Base-by-base conservation (phyloP, 2,113 vertebrate species). In the Sceloporus undulatus region DNA sequence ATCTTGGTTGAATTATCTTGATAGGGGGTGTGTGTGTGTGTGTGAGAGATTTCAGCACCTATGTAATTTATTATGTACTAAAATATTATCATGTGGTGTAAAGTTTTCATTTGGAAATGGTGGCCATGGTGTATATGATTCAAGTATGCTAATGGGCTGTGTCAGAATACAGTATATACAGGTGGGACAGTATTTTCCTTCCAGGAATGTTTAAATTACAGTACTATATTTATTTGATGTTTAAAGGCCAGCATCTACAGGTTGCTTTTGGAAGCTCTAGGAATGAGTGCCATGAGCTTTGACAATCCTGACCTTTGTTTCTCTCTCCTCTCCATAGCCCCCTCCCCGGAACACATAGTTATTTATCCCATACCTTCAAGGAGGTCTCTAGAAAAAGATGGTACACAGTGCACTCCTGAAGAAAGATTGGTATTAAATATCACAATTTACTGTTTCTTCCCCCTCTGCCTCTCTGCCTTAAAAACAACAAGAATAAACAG, bases 281-380 rank as follows among this genome's bases (percentile, higher is more conserved):
- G 91, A 92, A 95, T 94, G 92, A 92, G 94, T 94, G 91, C 84
- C 87, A 93, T 95, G 86, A 89, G 89, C 94, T 92, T 94, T 95
- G 89, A 91, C 92, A 93, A 27, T 94, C 90, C 92, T 96, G 95
- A 96, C 94, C 94, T 95, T 82, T 96, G 42, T 14, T 16, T 34
- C 66, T 27, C 23, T 59, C 6, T 1, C 19, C 14, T 48, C 5
- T 48, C 48, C 48, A 48, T 5, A 48, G 34, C 38, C 29, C 6
- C 18, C 65, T 9, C 4, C 73, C 34, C 91, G 92, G 89, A 88
- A 93, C 48, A 48, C 48, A 88, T 91, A 87, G 88, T 90, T 85
- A 91, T 96, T 96, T 94, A 93, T 92, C 90, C 86, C 79, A 8
- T 95, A 94, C 95, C 86, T 91, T 95, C 34, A 91, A 66, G 48